These are phyloP conservation scores for Himantopus leucocephalus DNA, from an alignment of 2,113 vertebrate species.

Conservation along the genomic window DNA sequence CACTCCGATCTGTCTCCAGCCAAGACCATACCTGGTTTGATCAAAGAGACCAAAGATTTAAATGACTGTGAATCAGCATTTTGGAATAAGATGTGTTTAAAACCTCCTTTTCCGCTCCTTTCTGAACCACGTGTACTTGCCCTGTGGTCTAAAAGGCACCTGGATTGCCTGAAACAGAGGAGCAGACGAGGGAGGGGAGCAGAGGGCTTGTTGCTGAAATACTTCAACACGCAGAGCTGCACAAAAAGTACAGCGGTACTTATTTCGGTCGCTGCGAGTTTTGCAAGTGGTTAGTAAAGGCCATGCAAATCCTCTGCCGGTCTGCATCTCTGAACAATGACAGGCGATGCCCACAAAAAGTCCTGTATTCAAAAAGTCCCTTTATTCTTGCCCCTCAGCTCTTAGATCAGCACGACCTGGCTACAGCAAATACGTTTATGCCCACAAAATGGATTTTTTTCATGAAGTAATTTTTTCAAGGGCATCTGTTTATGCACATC, in stretches of 20 bases:
- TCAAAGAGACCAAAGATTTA: neutral
- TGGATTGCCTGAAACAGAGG: neutral
- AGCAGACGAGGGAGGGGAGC: neutral
- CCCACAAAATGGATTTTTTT: neutral
- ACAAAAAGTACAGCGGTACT: neutral
- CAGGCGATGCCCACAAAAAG: neutral
- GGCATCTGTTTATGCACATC: neutral
- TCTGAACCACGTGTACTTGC: neutral
- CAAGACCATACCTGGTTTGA: neutral
- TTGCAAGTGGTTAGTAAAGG: neutral
- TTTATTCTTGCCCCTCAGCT: neutral
- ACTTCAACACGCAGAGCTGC: neutral
- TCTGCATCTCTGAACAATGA: neutral
- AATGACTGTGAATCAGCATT: neutral
- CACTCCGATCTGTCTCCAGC: neutral
- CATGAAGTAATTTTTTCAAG: neutral
- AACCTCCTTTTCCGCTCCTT: neutral
- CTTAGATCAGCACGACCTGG: neutral
- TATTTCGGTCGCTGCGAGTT: neutral
- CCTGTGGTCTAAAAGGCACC: neutral
- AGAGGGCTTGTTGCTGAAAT: neutral
- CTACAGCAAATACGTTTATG: neutral
- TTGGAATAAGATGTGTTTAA: neutral
- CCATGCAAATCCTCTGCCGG: neutral
- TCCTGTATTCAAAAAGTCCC: neutral